Evolutionary conservation across 2,888 invertebrate species (phyloP).

Genomic region (Melipona beecheii): DNA sequence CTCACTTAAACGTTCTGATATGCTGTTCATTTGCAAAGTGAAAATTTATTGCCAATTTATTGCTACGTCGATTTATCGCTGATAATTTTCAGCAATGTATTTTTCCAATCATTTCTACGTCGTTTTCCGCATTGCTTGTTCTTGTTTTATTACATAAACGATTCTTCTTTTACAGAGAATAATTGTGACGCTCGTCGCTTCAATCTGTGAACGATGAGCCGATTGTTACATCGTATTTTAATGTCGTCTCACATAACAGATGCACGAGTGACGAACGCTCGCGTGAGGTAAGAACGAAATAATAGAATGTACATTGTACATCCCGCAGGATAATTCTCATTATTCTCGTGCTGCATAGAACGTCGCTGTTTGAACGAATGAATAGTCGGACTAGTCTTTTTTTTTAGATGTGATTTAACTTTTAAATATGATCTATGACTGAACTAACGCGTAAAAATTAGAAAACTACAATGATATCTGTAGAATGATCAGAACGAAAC

Average conservation of each 20-base stretch:
- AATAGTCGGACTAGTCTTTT: slow-evolving; percentile 3
- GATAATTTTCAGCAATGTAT: neutral
- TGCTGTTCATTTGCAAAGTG: neutral
- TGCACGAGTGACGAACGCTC: slow-evolving; percentile 10
- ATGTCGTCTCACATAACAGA: slow-evolving; percentile 18
- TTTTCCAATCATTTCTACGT: neutral
- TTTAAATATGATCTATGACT: neutral
- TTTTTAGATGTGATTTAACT: neutral
- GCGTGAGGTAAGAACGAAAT: slow-evolving; percentile 1
- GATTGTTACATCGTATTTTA: slow-evolving; percentile 19
- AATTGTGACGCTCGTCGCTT: neutral
- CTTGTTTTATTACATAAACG: neutral
- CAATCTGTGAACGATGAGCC: slow-evolving; percentile 16
- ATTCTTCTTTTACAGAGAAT: neutral
- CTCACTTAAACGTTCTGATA: neutral
- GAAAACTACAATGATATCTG: neutral
- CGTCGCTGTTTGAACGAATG: neutral
- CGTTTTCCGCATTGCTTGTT: neutral
- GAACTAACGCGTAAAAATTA: slow-evolving; percentile 1
- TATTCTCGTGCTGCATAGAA: slow-evolving; percentile 6
- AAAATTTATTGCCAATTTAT: neutral
- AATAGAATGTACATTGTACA: neutral
- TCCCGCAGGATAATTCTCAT: neutral
- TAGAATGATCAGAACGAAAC: neutral
- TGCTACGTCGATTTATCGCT: too few species aligned